Evolutionary conservation across 2,888 invertebrate species (phyloP).

Genomic region (Oeneis ivallda): DNA sequence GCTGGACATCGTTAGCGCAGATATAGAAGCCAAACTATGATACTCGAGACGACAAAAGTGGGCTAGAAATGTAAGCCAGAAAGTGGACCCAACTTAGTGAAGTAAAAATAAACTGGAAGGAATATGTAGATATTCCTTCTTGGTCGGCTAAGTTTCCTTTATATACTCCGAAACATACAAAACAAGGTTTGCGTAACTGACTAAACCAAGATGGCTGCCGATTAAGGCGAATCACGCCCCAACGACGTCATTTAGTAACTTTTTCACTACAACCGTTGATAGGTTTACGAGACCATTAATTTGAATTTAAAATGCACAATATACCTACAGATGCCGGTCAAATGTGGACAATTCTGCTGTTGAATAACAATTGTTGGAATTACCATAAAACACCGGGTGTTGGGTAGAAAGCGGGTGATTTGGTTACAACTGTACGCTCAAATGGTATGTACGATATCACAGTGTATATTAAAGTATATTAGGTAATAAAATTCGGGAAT

Average conservation of each 20-base stretch:
- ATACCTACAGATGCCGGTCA: slow-evolving; percentile 78
- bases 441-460: slow-evolving; percentile 48
- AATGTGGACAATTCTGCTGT: slow-evolving; percentile 73
- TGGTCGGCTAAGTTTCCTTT: background rate
- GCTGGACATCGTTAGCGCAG: too few relatives aligned
- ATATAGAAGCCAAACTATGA: too few relatives aligned
- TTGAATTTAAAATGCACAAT: slow-evolving; percentile 78
- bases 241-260: slow-evolving; percentile 63
- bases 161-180: background rate
- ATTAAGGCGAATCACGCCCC: slow-evolving; percentile 71
- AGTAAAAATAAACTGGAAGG: too few relatives aligned
- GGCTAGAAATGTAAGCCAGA: too few relatives aligned
- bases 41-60: too few relatives aligned
- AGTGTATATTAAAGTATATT: slow-evolving; percentile 61
- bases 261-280: slow-evolving; percentile 73
- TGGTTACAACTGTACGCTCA: slow-evolving; percentile 74
- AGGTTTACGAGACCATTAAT: slow-evolving; percentile 78
- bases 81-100: too few relatives aligned
- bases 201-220: slow-evolving; percentile 69
- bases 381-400: slow-evolving; percentile 80
- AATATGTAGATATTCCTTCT: too few relatives aligned
- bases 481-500: slow-evolving; percentile 67
- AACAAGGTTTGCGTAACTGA: slow-evolving; percentile 43
- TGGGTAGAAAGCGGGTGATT: slow-evolving; percentile 81
- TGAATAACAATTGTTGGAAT: slow-evolving; percentile 76